These are phyloP conservation scores for Rhegmatorhina hoffmannsi DNA, from an alignment of 2,113 vertebrate species.

Conservation along the genomic window DNA sequence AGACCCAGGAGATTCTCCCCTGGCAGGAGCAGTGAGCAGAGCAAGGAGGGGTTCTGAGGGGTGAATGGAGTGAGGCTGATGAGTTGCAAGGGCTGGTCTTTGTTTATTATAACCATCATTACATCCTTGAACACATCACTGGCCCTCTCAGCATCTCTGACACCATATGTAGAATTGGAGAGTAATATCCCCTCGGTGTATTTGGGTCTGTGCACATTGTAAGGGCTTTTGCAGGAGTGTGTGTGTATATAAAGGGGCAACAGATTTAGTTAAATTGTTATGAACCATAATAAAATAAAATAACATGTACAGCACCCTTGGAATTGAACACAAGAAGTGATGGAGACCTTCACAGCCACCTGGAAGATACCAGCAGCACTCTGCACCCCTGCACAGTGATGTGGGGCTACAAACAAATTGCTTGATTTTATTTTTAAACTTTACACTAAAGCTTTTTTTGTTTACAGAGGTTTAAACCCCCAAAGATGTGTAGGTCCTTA, in stretches of 20 bases:
- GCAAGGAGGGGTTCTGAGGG: no score
- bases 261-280: background rate
- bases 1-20: background rate
- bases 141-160: background rate
- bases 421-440: background rate
- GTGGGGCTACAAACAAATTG: background rate
- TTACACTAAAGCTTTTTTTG: background rate
- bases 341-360: background rate
- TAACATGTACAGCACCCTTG: accelerated
- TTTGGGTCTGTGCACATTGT: background rate
- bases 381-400: no score
- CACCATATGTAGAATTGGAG: background rate
- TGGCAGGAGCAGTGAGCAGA: background rate
- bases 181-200: background rate
- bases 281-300: background rate
- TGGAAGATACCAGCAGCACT: background rate
- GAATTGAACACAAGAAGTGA: background rate
- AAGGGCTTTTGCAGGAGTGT: background rate
- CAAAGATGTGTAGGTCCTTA: accelerated
- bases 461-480: background rate
- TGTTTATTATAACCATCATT: accelerated
- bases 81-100: background rate
- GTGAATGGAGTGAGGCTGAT: background rate
- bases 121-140: background rate
- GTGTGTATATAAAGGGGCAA: background rate